Base-by-base conservation (phyloP, 2,113 vertebrate species). In the Sialia sialis region DNA sequence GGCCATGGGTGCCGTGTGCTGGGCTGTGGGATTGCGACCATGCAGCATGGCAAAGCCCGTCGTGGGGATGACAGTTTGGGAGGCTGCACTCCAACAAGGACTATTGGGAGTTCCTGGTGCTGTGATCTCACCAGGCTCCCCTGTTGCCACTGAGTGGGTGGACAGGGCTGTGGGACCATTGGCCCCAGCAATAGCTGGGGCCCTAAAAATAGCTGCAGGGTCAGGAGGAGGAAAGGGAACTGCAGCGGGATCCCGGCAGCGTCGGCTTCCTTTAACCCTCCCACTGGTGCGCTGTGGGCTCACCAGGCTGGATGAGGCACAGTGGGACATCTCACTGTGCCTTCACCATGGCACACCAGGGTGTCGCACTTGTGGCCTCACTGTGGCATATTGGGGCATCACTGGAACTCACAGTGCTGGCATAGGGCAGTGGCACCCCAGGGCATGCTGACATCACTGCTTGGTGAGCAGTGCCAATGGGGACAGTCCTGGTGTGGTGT, bases 351-450 rank as follows among this genome's bases (percentile, higher is more conserved):
- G 38, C 67, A 23, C 36, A 13, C n/a, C 18, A 9, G 29, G 27
- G 10, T 76, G 44, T 51, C 21, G 18, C n/a, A 12, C 52, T 29
- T 69, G n/a, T 46, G 63, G 27, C 55, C 64, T 78, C 22, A 15
- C 46, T 13, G 10, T 44, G 48, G 23, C 39, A 7, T 49, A 4
- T 6, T 29, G 29, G 29, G 38, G 15, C 51, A 43, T 77, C 27
- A 2, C 44, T 21, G 11, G 34, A 30, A 21, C 69, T 41, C 38
- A 36, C 38, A 11, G 49, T 27, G 62, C 29, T 16, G 11, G 38
- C n/a, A 13, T 18, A 4, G 0, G 0, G 10, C 0, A 0, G 41
- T 41, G 30, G 36, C 25, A 39, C 4, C 30, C 34, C 10, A 7
- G 22, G 22, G 25, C 0, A 0, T 18, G 19, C 17, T 25, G 16